Conservation (phyloP, 2,797 vertebrate genomes). For the Pangasius larnaudii region DNA sequence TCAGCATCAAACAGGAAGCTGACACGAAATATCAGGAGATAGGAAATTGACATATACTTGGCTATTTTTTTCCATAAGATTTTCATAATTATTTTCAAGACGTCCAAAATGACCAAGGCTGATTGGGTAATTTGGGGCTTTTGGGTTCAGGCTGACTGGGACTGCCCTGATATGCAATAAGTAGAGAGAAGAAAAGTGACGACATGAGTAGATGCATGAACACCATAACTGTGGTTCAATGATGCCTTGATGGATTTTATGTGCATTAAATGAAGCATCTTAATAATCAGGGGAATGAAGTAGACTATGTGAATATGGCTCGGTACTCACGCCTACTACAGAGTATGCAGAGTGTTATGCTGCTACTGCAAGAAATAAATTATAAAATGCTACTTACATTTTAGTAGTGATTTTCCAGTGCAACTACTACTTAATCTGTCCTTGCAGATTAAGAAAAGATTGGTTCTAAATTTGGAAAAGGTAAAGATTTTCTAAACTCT, state of each 20-base stretch:
- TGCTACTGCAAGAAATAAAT: neutral
- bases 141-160: neutral
- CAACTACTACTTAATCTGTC: neutral
- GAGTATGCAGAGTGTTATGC: neutral
- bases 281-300: neutral
- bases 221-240: neutral
- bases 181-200: neutral
- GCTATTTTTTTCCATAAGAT: neutral
- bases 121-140: neutral
- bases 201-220: neutral
- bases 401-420: neutral
- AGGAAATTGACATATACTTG: neutral
- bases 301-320: neutral
- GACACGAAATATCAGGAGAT: neutral
- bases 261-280: neutral
- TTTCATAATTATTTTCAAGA: neutral
- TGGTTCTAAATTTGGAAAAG: neutral
- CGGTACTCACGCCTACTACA: neutral
- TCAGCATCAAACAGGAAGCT: neutral
- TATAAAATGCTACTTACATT: neutral
- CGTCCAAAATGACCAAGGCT: neutral
- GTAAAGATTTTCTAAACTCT: neutral
- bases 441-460: neutral
- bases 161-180: neutral
- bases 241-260: neutral